Evolutionary conservation across 2,888 invertebrate species (phyloP).

Genomic region (Melitaea athalia): DNA sequence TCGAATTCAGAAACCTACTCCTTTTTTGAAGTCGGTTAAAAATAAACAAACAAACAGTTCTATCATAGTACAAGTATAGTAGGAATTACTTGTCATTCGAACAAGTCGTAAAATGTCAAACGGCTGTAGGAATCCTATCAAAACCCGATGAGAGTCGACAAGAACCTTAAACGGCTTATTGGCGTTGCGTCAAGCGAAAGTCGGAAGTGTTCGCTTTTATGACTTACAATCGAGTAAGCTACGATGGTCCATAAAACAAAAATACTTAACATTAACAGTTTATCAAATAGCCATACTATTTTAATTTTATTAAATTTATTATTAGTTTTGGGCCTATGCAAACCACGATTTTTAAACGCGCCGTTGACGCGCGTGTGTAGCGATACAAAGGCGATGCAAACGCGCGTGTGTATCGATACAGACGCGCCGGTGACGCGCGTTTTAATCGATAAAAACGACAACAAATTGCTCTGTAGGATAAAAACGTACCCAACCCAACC

Average conservation of each 20-base stretch:
- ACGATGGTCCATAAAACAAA: conserved; percentile 11
- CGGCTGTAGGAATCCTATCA: conserved; percentile 9
- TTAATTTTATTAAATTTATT: no score
- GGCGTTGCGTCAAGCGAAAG: conserved; percentile 19
- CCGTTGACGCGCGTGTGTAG: no score
- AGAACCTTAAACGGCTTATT: conserved; percentile 15
- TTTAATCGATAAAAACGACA: no score
- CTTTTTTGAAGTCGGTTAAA: no score
- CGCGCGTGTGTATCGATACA: no score
- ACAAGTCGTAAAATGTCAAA: conserved; percentile 14
- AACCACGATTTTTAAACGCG: no score
- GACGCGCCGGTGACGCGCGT: no score
- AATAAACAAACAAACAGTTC: background rate
- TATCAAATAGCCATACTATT: background rate
- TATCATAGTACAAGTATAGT: background rate
- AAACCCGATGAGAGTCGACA: conserved; percentile 2
- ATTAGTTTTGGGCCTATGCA: no score
- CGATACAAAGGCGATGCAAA: no score
- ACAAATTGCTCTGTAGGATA: no score
- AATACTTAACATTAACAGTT: background rate
- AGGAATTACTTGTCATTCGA: background rate
- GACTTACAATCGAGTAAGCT: conserved; percentile 7
- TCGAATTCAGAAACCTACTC: no score
- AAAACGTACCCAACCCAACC: no score
- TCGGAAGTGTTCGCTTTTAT: conserved; percentile 14